Evolutionary conservation across 2,113 vertebrate species (phyloP), one percentile per base, ranked within the genome.

Genomic region (Seriola dumerili): DNA sequence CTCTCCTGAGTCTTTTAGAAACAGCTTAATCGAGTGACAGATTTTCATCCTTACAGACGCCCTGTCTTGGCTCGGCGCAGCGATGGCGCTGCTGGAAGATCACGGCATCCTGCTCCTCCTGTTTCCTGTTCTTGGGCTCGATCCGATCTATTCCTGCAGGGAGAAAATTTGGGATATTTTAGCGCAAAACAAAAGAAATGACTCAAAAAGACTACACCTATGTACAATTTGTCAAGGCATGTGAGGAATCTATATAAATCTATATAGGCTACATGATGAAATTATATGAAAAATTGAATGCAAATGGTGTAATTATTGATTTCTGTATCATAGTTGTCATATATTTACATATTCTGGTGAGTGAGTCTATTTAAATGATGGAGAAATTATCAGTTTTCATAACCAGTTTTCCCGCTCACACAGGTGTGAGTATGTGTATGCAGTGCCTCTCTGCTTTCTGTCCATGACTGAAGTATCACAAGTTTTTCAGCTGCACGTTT

Each of bases 311-410:
- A 91, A 89, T 89, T 90, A 88, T 90, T 88, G 69, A 91, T 93
- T 93, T 90, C 82, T 95, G 91, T 94, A 89, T 88, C 91, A 93
- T 93, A 90, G 90, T 87, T 80, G 91, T 94, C 68, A 85, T 89
- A 93, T 94, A 90, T 91, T 89, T 85, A 87, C 91, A 90, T 88
- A 91, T 88, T 90, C 63, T 83, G 85, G 85, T 78, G 81, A 83
- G 67, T 87, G 82, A 81, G 71, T 90, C 76, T 90, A 88, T 93
- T 91, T 80, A 87, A 90, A 75, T 38, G 57, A 67, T n/a, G 54
- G 79, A 83, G 78, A 78, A 74, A 76, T 78, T 87, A 85, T 92
- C 62, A 57, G 38, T 86, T 84, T 82, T 78, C 58, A 52, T 50
- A 42, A 71, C 4, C 62, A 62, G 57, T 67, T 76, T 77, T 74